A percentile compares a stretch with the other conserved stretches of the same genome.
These are phyloP conservation scores for Zosterops japonicus DNA, from an alignment of 2,113 vertebrate species.

Conservation along the genomic window DNA sequence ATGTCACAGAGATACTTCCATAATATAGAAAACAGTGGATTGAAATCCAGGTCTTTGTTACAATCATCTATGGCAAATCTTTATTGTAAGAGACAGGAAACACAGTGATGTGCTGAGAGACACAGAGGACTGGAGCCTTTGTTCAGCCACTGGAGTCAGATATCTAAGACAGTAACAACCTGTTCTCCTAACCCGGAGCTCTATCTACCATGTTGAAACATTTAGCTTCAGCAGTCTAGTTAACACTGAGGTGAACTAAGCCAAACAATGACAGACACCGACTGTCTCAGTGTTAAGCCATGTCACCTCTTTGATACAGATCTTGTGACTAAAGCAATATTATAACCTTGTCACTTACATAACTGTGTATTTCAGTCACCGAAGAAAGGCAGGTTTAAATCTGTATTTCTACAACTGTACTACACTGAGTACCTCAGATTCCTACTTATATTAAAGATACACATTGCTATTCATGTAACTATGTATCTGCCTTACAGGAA, in stretches of 20 bases:
- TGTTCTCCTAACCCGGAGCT: neutral
- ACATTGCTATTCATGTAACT: neutral
- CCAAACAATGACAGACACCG: neutral
- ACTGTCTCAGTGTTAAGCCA: neutral
- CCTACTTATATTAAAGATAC: neutral
- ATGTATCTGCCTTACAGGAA: neutral
- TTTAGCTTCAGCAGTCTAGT: neutral
- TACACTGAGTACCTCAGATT: neutral
- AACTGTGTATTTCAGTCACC: neutral
- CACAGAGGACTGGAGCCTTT: neutral
- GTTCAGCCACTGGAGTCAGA: neutral
- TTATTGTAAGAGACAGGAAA: neutral
- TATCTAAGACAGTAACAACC: neutral
- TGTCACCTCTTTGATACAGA: neutral
- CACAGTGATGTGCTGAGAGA: neutral
- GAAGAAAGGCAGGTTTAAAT: neutral
- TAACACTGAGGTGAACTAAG: neutral
- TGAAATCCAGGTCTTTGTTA: neutral
- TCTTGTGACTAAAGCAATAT: neutral
- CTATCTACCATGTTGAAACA: neutral
- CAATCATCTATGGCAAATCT: neutral
- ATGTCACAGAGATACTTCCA: neutral
- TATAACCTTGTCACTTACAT: neutral
- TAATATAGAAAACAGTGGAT: neutral
- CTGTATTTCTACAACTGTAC: neutral